Conservation (phyloP, 2,888 invertebrate genomes). For the Masnerella sp. region DNA sequence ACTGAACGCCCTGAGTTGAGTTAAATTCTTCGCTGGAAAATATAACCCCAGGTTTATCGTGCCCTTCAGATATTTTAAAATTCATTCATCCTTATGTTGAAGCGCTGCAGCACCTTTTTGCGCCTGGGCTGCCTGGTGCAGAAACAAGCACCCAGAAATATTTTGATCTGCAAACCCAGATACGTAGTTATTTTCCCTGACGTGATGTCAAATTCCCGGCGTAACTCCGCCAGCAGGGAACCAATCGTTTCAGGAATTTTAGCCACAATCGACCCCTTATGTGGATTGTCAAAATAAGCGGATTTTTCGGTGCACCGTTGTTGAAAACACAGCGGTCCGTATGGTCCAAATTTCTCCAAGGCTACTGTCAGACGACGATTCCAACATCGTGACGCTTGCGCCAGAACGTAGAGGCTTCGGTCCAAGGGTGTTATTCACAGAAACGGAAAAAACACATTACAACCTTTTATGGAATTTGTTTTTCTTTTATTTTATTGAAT, state of each 20-base stretch:
- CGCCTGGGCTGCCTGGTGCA: neutral
- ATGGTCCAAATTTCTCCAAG: slow-evolving; percentile 62
- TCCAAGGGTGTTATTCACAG: too few relatives aligned
- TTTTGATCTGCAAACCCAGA: neutral
- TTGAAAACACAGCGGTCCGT: slow-evolving; percentile 68
- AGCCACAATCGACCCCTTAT: slow-evolving; percentile 65
- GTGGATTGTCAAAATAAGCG: slow-evolving; percentile 65
- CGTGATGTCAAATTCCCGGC: slow-evolving; percentile 5
- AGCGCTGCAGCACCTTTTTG: neutral
- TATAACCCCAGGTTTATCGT: neutral
- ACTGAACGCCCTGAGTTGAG: too few relatives aligned
- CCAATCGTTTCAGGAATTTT: neutral
- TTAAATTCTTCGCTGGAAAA: neutral
- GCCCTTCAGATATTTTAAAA: neutral
- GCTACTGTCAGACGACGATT: slow-evolving; percentile 65
- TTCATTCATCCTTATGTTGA: neutral
- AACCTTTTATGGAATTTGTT: slow-evolving; percentile 40
- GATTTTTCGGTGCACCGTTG: slow-evolving; percentile 34
- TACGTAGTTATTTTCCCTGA: slow-evolving; percentile 10
- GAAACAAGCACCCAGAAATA: neutral
- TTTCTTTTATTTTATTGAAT: slow-evolving; percentile 55
- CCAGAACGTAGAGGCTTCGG: slow-evolving; percentile 69
- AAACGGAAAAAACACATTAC: neutral
- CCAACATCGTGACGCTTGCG: slow-evolving; percentile 65
- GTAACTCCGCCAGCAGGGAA: neutral